These are phyloP conservation scores for Agrilus mali DNA, from an alignment of 2,888 invertebrate species.

Conservation along the genomic window DNA sequence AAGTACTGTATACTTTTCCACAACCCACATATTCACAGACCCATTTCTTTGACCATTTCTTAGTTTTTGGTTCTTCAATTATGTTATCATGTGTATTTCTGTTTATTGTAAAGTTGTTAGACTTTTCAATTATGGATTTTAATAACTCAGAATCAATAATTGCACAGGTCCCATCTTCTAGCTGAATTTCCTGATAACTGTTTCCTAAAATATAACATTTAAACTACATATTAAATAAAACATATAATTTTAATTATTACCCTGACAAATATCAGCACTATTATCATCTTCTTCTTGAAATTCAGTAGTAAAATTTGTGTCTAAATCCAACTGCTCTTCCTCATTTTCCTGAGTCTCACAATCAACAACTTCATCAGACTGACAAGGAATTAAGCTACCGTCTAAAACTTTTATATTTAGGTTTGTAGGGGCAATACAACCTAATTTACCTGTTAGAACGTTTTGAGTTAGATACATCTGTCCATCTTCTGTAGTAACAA, in stretches of 20 bases:
- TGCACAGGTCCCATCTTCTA: constrained; percentile 25
- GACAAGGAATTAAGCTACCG: not conserved
- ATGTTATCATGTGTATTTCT: not conserved
- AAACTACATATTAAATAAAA: not conserved
- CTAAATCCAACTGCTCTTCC: too few relatives aligned
- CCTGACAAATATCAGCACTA: not conserved
- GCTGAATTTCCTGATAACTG: constrained; percentile 19
- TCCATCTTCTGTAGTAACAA: constrained; percentile 17
- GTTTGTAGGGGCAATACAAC: not conserved
- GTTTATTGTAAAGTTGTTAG: not conserved
- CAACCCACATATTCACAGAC: constrained; percentile 37
- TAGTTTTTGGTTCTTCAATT: not conserved
- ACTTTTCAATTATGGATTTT: constrained; percentile 15
- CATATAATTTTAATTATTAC: not conserved
- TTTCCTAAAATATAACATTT: not conserved
- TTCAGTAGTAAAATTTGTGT: too few relatives aligned
- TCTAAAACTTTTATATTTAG: not conserved
- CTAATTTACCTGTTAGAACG: not conserved
- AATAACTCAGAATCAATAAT: constrained; percentile 18
- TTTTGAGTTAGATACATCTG: constrained; percentile 16
- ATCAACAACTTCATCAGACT: not conserved
- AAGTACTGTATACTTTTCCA: constrained; percentile 36
- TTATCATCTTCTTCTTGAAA: not conserved
- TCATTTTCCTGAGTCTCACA: too few relatives aligned
- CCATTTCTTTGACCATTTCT: constrained; percentile 26